Evolutionary conservation across 2,888 invertebrate species (phyloP), one percentile per base, ranked within the genome.

Genomic region (Meteorus colon): DNA sequence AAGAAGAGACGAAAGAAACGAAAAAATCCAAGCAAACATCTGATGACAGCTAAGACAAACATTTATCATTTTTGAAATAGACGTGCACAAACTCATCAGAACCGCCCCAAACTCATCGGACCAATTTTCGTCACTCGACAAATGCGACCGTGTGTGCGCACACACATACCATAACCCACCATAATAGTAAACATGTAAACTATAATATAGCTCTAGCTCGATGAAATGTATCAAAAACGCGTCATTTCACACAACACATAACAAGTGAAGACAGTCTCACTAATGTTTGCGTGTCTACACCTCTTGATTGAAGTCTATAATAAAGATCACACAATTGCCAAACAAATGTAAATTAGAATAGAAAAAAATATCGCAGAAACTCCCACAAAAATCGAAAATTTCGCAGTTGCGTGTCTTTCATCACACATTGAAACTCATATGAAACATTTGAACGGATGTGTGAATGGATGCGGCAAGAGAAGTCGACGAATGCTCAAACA

Each of bases 111-210:
- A 72, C 51, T 77, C 75, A 71, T 74, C 75, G 29, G 24, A 77
- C 63, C 65, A 71, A 76, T 79, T 63, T 77, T 77, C 80, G 74
- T 79, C 79, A 77, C 74, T 81, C 77, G 68, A 73, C 71, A 76
- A 73, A 71, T 75, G 74, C 59, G 51, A 59, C 70, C 2, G 55
- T 12, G 12, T 41, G 41, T 10, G 55, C 24, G 10, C 24, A 1
- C 55, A 55, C 19, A 67, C 62, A 16, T 66, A 60, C 34, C 29
- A 48, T 34, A 29, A 29, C 14, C 62, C 62, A 29, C 29, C 27
- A 29, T 4, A 41, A 41, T 4, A 41, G 1, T 41, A 41, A 12
- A 41, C n/a, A n/a, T n/a, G 16, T n/a, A n/a, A 16, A n/a, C 34
- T 34, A 34, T 34, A 34, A 34, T 48, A 48, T 48, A 16, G 4